Percentiles rank a stretch among this genome's conserved stretches.
Conservation (phyloP, 2,888 invertebrate species). For the Ophonus ardosiacus region DNA sequence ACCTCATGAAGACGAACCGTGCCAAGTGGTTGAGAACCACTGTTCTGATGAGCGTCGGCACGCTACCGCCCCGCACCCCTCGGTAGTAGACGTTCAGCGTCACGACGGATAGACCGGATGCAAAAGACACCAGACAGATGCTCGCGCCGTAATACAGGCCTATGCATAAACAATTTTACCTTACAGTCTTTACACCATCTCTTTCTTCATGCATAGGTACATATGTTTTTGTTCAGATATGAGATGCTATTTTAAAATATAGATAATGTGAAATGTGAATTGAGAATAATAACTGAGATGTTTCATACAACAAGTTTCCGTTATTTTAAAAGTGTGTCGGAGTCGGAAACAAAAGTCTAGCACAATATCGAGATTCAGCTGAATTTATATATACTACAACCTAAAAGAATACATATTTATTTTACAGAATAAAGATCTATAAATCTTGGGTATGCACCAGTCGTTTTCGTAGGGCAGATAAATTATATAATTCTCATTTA, state of each 20-base stretch:
- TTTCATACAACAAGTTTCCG: background rate
- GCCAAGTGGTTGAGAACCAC: conserved; percentile 87
- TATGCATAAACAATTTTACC: conserved; percentile 71
- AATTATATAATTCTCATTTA: background rate
- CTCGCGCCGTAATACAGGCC: conserved; percentile 90
- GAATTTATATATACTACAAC: no score
- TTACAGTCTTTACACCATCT: background rate
- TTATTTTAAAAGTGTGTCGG: conserved; percentile 11
- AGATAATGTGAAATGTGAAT: conserved; percentile 21
- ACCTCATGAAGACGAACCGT: conserved; percentile 84
- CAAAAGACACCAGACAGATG: conserved; percentile 89
- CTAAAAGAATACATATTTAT: background rate
- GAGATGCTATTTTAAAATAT: conserved; percentile 4
- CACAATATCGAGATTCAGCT: background rate
- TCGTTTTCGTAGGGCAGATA: no score
- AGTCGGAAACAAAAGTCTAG: background rate
- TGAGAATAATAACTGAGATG: background rate
- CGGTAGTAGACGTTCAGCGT: conserved; percentile 92
- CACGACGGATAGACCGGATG: conserved; percentile 88
- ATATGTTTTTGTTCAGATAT: conserved; percentile 2
- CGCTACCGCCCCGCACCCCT: conserved; percentile 88
- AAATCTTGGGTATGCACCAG: no score
- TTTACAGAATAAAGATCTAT: background rate
- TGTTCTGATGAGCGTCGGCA: conserved; percentile 84
- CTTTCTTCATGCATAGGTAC: background rate